Evolutionary conservation across 2,888 invertebrate species (phyloP).

Genomic region (Cosmorhoe ocellata): DNA sequence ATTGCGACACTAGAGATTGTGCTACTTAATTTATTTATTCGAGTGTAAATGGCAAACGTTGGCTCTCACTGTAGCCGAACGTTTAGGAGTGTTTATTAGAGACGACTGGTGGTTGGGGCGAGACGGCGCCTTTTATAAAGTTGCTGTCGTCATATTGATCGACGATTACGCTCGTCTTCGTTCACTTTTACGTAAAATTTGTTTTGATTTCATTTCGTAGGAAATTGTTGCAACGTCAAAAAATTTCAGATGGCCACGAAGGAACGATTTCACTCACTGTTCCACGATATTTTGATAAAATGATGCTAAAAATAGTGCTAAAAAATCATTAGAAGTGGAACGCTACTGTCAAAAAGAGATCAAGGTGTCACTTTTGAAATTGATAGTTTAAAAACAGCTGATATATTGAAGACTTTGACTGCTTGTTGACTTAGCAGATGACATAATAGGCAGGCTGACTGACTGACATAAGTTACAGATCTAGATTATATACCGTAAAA

Average conservation of each 20-base stretch:
- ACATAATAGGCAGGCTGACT: no score
- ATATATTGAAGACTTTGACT: no score
- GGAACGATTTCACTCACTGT: background rate
- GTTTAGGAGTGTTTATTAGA: constrained; percentile 50
- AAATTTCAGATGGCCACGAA: constrained; percentile 13
- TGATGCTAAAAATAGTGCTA: constrained; percentile 5
- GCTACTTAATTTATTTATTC: constrained; percentile 41
- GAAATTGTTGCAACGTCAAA: constrained; percentile 47
- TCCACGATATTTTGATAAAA: constrained; percentile 1
- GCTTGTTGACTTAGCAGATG: no score
- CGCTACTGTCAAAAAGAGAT: constrained; percentile 8
- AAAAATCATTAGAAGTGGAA: background rate
- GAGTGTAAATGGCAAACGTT: constrained; percentile 58
- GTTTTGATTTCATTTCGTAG: constrained; percentile 59
- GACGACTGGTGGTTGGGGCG: constrained; percentile 64
- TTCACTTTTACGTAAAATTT: constrained; percentile 59
- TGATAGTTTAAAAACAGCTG: background rate
- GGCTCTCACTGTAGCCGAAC: constrained; percentile 82
- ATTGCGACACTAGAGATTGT: constrained; percentile 52
- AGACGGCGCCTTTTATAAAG: constrained; percentile 72
- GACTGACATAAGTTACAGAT: no score
- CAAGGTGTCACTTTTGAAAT: background rate
- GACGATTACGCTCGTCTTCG: constrained; percentile 62
- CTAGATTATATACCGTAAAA: no score
- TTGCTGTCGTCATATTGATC: constrained; percentile 79